Evolutionary conservation across 2,113 vertebrate species (phyloP).

Genomic region (Eretmochelys imbricata): DNA sequence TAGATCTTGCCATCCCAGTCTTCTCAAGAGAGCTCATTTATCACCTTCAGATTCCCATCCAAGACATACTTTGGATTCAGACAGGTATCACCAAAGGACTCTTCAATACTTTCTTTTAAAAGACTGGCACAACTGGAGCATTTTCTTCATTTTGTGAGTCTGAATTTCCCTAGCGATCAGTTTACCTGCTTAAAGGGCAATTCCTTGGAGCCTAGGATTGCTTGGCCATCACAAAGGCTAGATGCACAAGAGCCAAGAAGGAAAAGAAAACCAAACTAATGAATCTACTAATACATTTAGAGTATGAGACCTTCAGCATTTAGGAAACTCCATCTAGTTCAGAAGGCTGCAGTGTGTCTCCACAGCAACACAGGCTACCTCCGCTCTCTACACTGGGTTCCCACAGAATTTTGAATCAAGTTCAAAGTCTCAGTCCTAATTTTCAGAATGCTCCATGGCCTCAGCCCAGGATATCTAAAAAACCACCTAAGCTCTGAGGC

Average conservation of each 20-base stretch:
- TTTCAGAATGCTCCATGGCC: too few species aligned
- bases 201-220: neutral
- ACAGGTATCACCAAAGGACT: neutral
- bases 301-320: too few species aligned
- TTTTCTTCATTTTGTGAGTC: neutral
- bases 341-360: too few species aligned
- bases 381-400: too few species aligned
- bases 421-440: too few species aligned
- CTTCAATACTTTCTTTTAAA: neutral
- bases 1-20: neutral
- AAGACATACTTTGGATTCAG: neutral
- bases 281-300: too few species aligned
- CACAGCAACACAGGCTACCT: too few species aligned
- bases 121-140: neutral
- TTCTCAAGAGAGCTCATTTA: neutral
- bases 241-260: neutral
- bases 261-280: neutral
- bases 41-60: neutral
- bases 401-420: too few species aligned
- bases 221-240: neutral
- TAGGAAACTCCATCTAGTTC: too few species aligned
- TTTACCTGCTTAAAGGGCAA: neutral
- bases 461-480: too few species aligned
- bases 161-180: neutral
- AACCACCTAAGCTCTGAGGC: too few species aligned